Evolutionary conservation across 2,113 vertebrate species (phyloP).

Genomic region (Dasyprocta punctata): DNA sequence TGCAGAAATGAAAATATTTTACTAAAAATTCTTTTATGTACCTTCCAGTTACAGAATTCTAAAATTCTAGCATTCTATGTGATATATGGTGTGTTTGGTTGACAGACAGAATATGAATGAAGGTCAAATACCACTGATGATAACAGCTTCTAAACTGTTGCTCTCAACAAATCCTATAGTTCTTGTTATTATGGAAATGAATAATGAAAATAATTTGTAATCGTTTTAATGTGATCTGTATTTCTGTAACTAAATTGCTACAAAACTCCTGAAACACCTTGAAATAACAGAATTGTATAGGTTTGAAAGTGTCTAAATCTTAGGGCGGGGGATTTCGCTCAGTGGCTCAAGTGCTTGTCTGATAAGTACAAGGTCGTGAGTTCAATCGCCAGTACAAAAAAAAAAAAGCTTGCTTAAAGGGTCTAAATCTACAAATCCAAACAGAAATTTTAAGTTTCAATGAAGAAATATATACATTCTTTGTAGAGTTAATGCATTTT

Average conservation of each 20-base stretch:
- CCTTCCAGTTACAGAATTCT: not conserved
- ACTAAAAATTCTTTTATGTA: not conserved
- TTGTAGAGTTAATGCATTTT: slow-evolving; percentile 17
- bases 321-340: no score
- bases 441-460: slow-evolving; percentile 20
- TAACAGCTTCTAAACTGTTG: slow-evolving; percentile 24
- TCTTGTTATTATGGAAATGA: not conserved
- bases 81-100: not conserved
- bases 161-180: slow-evolving; percentile 15
- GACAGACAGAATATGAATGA: not conserved
- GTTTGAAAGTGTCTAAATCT: slow-evolving; percentile 38
- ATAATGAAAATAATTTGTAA: not conserved
- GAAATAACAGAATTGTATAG: slow-evolving; percentile 19
- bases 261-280: slow-evolving; percentile 33
- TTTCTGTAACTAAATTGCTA: not conserved
- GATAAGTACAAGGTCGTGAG: no score
- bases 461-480: not conserved
- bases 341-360: no score
- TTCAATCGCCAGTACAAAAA: no score
- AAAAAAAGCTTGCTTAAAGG: no score
- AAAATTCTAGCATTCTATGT: not conserved
- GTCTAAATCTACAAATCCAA: slow-evolving; percentile 48
- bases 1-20: not conserved
- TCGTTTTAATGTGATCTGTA: not conserved
- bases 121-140: slow-evolving; percentile 33